Base-by-base conservation (phyloP, 2,888 invertebrate species). In the Gryllus longicercus region DNA sequence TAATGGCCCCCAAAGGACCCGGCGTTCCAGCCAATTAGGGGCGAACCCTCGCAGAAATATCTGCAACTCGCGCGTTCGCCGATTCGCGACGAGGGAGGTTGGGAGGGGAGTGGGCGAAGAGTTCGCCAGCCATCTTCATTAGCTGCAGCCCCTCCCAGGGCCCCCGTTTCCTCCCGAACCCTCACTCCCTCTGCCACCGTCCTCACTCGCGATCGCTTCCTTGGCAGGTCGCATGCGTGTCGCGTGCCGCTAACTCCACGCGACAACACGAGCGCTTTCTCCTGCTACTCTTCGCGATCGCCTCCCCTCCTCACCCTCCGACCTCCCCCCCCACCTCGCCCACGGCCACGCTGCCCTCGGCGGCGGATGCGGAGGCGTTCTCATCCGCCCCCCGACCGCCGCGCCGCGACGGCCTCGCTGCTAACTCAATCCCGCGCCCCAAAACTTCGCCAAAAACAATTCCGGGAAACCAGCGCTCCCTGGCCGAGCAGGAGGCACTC, bases 391-490 rank as follows among this genome's bases (percentile, higher is more conserved):
- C 38, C 5, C 38, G 38, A 38, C 38, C 38, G 5, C 38, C 38
- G 38, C 5, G 38, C 38, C 38, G 38, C 25, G 25, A 2, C 25
- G 5, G 5, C 38, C 38, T 3, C 38, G 38, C 38, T 38, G 38
- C 63, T 63, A 63, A 63, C 63, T 63, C 63, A n/a, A 63, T 63
- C 63, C 63, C 63, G 63, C 63, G 63, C 63, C 63, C 63, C n/a
- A 63, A 63, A 63, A 63, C 63, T 63, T 63, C n/a, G n/a, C 63
- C 63, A 63, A n/a, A 63, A 63, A 63, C 63, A 63, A 63, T 63
- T 63, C 63, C 16, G 63, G n/a, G 63, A 38, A 38, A 38, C 38
- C 38, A 5, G 4, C 38, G 38, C 38, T 38, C 38, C 38, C 38
- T 38, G 38, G 38, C 38, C 38, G 38, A 3, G 38, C 38, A 38